Evolutionary conservation across 1,140 invertebrate genomes (phyloP), one percentile per base, ranked within the genome.

Genomic region (Helicorthomorpha holstii): DNA sequence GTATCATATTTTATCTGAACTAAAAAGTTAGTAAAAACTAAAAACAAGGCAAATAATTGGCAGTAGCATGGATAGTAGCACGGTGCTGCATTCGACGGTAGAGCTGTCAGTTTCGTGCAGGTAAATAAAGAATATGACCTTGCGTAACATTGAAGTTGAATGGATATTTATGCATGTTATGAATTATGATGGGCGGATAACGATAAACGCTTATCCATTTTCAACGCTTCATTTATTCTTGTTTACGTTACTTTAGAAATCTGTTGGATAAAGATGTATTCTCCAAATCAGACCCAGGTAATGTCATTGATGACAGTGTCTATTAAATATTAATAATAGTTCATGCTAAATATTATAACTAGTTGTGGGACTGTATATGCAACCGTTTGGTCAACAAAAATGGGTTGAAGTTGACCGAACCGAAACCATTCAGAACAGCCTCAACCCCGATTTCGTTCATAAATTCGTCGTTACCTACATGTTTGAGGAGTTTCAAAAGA

Each of bases 361-460:
- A 49, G 48, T 49, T 4, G 12, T 12, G 12, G 48, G 41, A 19
- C 12, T 49, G 24, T 49, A 27, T 21, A 23, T 49, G 48, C 24
- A 34, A 21, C 24, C 41, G 24, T 49, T 49, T 49, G 48, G 12
- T 42, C 4, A 10, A 10, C 4, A 16, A 19, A 27, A 26, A 21
- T 49, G 48, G 48, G 16, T 21, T 7, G 48, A 49, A 34, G 48
- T 49, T 54, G 73, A 73, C 22, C 57, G 73, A 43, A 75, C 74
- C 21, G 74, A 75, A 59, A 63, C 64, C 27, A 67, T 76, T 16
- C 66, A 66, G 60, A 73, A 75, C 61, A 70, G 65, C 56, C 58
- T 75, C 42, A 73, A 74, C 60, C 74, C 74, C 26, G 63, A 71
- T 51, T 75, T 73, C 67, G 66, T 67, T 3, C 71, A 68, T 50